Evolutionary conservation across 2,888 invertebrate species (phyloP).

Genomic region (Synergus japonicus): DNA sequence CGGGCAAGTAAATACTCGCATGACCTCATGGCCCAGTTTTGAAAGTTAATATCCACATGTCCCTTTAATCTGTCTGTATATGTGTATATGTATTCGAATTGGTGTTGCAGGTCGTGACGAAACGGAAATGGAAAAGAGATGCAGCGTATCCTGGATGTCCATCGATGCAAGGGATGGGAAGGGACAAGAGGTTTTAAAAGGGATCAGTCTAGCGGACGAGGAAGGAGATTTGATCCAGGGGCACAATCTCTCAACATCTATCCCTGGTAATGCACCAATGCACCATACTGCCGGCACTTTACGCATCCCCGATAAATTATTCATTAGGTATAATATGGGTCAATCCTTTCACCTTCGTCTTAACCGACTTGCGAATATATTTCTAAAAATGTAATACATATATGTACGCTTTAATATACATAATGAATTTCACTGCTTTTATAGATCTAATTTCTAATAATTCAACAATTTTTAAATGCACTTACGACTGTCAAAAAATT

Average conservation of each 20-base stretch:
- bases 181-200: slow-evolving; percentile 23
- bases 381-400: neutral
- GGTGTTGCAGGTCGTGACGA: slow-evolving; percentile 38
- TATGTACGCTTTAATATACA: neutral
- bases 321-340: slow-evolving; percentile 7
- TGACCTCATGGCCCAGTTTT: slow-evolving; percentile 6
- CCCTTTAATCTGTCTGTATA: neutral
- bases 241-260: slow-evolving; percentile 57
- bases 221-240: slow-evolving; percentile 57
- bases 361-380: neutral
- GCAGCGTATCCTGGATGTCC: slow-evolving; percentile 41
- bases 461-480: no score
- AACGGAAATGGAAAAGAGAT: slow-evolving; percentile 44
- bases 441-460: no score
- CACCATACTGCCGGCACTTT: slow-evolving; percentile 56
- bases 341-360: slow-evolving; percentile 4
- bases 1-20: neutral
- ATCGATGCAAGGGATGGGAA: slow-evolving; percentile 5
- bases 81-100: neutral
- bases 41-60: slow-evolving; percentile 10
- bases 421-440: neutral
- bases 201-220: slow-evolving; percentile 36
- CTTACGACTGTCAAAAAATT: no score
- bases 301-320: slow-evolving; percentile 16
- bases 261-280: slow-evolving; percentile 67